These are phyloP conservation scores for Aurelia sp. DNA, from an alignment of 30 jellyfish, hydroid and myxozoan species.

Conservation along the genomic window DNA sequence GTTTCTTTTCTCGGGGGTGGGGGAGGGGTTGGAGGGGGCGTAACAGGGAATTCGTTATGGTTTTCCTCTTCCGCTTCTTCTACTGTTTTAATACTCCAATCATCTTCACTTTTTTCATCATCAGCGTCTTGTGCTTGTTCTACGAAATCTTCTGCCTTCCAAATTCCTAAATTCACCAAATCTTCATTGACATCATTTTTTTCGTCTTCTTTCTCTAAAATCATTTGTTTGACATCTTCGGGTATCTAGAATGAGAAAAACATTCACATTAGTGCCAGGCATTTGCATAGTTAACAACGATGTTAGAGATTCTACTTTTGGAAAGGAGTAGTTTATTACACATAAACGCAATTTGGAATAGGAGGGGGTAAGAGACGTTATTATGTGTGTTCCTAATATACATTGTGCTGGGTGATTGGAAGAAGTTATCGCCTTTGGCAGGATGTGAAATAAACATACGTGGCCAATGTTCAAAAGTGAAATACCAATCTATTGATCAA, in stretches of 20 bases:
- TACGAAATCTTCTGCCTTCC: slow-evolving; percentile 38
- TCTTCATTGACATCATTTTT: slow-evolving; percentile 14
- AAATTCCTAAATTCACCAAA: slow-evolving; percentile 49
- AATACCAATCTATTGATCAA: no score
- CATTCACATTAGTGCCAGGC: no score
- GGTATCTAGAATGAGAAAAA: slow-evolving; percentile 31
- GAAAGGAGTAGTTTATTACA: no score
- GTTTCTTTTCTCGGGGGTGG: not conserved
- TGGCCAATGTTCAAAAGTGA: no score
- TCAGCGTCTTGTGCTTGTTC: slow-evolving; percentile 38
- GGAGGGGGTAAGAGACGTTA: no score
- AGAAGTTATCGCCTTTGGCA: no score
- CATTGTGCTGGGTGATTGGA: no score
- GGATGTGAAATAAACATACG: no score
- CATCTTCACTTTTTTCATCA: slow-evolving; percentile 59
- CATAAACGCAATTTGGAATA: no score
- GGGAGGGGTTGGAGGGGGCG: slow-evolving; percentile 1
- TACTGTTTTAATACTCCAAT: slow-evolving; percentile 52
- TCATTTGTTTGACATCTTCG: slow-evolving; percentile 48
- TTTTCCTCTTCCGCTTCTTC: slow-evolving; percentile 15
- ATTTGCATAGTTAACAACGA: no score
- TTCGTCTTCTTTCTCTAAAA: not conserved
- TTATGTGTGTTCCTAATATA: no score
- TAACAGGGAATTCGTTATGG: not conserved
- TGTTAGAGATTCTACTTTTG: no score